Base-by-base conservation (phyloP, 1,140 invertebrate species). In the Zaprionus kolodkinae region DNA sequence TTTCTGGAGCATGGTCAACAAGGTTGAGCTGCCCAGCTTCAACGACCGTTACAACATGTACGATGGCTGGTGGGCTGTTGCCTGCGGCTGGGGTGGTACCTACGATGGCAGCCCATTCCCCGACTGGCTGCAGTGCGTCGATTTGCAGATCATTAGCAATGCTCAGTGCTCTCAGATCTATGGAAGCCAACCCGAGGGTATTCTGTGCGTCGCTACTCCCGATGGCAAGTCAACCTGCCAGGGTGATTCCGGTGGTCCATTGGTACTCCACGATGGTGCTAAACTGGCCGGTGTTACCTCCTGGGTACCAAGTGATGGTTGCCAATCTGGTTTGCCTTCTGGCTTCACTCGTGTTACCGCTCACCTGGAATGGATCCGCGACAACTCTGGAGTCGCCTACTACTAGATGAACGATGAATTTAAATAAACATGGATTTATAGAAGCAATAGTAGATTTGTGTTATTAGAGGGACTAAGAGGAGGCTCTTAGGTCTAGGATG, bases 161-260 rank as follows among this genome's bases (percentile, higher is more conserved):
- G 1, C 6, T 6, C 43, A 40, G 56, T 80, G 63, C 72, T 71
- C 69, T 57, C 67, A 11, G 48, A 94, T 6, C 93, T 81, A 78
- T 1, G 74, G 78, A 2, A 30, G 27, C 10, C 27, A 54, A 36
- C 36, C 65, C 63, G 38, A 25, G 48, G 60, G 72, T 33, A 57
- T 85, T 67, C 69, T 82, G 21, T 64, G 25, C 55, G 72, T 67
- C 45, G 82, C 62, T 35, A 77, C 76, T 9, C 33, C 73, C 2
- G 52, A 48, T 10, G 81, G 76, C 55, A 78, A 63, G 50, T 85
- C 81, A 33, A 88, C 88, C 15, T 91, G 89, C 77, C 55, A 77
- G 11, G 94, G 94, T 62, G 94, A 94, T 91, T 94, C 93, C 73
- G 94, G 94, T 62, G 94, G 94, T 50, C 93, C 93, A n/a, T 80